Base-by-base conservation (phyloP, 2,888 invertebrate genomes). In the Dione vanillae region DNA sequence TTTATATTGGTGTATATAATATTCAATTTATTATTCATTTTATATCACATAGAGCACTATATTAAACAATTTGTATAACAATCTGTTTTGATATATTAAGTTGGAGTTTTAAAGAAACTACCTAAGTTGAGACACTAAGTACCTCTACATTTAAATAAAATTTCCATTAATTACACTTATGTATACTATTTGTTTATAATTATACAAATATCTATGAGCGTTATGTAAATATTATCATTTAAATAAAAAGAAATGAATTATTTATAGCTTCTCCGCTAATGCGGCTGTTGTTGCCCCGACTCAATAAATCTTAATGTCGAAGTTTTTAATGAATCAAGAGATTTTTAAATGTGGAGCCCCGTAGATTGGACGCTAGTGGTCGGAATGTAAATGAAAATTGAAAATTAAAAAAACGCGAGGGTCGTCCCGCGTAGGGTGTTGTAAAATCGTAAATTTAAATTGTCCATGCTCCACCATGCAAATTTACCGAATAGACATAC, bases 331-430 rank as follows among this genome's bases (percentile, higher is more conserved):
- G 73, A 78, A 78, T 72, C 70, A 74, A 66, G 68, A 74, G 54
- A 75, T 75, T 64, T 75, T 73, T 67, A 70, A 71, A 73, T 59
- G 66, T 70, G 68, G 74, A 76, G 72, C 73, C 77, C 78, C 65
- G 70, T 77, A 78, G 76, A 83, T 82, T 79, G 83, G 80, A 80
- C 75, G 80, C 83, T 85, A 89, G 88, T 84, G 83, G 84, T 74
- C 75, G 87, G 91, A 91, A 93, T 92, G 89, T 89, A 90, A 92
- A 92, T 91, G 89, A 86, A 91, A 92, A 92, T 91, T 91, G 92
- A 92, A 92, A 92, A 91, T 92, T 90, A 89, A 91, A 91, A 82
- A 91, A 92, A 91, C 81, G 86, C 86, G 90, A 91, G 91, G 92
- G 91, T 90, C 87, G 87, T 79, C 76, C 82, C 84, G 80, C 85